Conservation (phyloP, 1,140 invertebrate species). For the Cheumatopsyche charites region DNA sequence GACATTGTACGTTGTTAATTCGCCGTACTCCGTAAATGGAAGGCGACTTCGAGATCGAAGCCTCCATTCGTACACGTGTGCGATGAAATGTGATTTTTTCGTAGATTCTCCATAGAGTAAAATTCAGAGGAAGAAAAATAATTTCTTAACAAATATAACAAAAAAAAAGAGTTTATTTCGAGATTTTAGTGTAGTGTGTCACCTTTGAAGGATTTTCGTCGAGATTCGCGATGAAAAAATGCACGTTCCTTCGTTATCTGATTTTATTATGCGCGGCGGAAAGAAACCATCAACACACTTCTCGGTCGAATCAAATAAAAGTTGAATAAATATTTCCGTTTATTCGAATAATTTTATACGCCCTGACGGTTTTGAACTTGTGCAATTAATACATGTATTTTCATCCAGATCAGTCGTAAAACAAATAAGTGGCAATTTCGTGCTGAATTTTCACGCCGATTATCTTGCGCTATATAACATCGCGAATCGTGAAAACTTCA, state of each 20-base stretch:
- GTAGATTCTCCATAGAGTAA: no score
- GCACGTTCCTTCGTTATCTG: neutral
- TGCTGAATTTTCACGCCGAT: no score
- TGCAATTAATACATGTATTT: no score
- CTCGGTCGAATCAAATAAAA: neutral
- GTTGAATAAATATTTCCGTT: neutral
- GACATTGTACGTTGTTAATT: conserved; percentile 2
- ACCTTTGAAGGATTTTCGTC: no score
- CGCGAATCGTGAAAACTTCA: no score
- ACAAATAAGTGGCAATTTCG: no score
- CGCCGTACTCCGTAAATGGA: conserved; percentile 7
- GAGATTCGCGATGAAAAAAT: neutral
- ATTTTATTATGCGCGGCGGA: conserved; percentile 7
- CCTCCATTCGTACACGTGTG: neutral
- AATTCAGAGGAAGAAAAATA: no score
- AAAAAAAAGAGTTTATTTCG: no score
- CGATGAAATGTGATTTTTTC: neutral
- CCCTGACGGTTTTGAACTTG: neutral
- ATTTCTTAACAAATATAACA: no score
- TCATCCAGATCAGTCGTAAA: no score
- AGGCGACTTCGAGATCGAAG: neutral
- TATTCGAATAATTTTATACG: neutral
- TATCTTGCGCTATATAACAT: no score
- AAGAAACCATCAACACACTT: conserved; percentile 15
- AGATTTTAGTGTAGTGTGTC: no score